Conservation (phyloP, 2,888 invertebrate species). For the Cheilosia impressa region DNA sequence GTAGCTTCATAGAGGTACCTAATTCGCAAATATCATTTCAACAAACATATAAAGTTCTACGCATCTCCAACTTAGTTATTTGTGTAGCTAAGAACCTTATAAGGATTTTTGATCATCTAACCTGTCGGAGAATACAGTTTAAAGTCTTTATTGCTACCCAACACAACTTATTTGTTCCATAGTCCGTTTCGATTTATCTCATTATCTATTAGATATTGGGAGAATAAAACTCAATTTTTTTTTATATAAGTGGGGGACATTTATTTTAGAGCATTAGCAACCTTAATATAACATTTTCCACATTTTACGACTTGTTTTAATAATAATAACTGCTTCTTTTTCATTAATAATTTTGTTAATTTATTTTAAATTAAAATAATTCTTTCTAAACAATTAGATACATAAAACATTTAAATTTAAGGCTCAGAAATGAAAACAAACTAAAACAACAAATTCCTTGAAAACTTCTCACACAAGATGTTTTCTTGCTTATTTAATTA, state of each 20-base stretch:
- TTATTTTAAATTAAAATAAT: conserved; percentile 46
- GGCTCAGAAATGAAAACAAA: conserved; percentile 27
- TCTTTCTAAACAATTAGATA: conserved; percentile 17
- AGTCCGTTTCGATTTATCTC: too few relatives aligned
- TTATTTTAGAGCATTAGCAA: conserved; percentile 69
- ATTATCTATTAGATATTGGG: too few relatives aligned
- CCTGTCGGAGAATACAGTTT: too few relatives aligned
- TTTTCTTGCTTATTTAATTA: background rate
- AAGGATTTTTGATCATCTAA: too few relatives aligned
- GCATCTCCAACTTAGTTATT: too few relatives aligned
- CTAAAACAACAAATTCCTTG: conserved; percentile 7
- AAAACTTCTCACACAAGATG: conserved; percentile 16
- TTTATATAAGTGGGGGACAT: conserved; percentile 71
- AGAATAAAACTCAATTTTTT: background rate
- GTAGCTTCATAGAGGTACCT: too few relatives aligned
- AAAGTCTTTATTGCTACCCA: too few relatives aligned
- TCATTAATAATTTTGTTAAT: conserved; percentile 23
- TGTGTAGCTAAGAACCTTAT: too few relatives aligned
- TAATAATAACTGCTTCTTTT: conserved; percentile 28
- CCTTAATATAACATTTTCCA: conserved; percentile 63
- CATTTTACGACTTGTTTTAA: conserved; percentile 32
- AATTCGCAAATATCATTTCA: too few relatives aligned
- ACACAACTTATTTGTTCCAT: too few relatives aligned
- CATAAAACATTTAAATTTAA: conserved; percentile 52
- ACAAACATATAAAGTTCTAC: too few relatives aligned